Percentiles rank a stretch among this genome's conserved stretches.
Conservation (phyloP, 2,888 invertebrate genomes). For the Lissonota sp. region DNA sequence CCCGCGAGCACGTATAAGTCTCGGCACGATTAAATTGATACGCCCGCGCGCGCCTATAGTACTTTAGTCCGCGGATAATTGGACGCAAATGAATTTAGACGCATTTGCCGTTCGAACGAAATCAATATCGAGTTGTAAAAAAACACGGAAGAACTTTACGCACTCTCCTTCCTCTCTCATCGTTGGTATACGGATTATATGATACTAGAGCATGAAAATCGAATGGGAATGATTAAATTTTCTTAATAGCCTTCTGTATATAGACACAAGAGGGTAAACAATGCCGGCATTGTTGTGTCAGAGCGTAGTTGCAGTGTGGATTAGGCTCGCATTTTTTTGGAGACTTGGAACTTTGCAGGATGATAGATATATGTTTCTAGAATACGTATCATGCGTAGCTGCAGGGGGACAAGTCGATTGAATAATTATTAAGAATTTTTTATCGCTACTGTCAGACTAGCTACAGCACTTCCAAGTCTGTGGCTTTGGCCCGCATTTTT, state of each 20-base stretch:
- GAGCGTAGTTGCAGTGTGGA: neutral
- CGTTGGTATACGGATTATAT: no score
- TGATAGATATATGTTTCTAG: no score
- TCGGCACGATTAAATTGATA: conserved; percentile 37
- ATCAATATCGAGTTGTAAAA: neutral
- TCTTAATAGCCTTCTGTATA: conserved; percentile 39
- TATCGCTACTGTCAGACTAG: no score
- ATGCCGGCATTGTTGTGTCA: conserved; percentile 47
- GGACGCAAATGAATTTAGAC: conserved; percentile 53
- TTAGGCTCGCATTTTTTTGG: no score
- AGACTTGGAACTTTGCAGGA: no score
- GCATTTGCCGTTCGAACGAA: neutral
- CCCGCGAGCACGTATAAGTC: conserved; percentile 36
- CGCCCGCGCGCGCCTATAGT: conserved; percentile 48
- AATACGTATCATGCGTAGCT: no score
- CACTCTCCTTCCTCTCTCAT: conserved; percentile 3
- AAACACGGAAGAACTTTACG: conserved; percentile 47
- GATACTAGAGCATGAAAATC: conserved; percentile 15
- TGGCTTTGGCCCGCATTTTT: no score
- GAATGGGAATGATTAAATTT: conserved; percentile 52
- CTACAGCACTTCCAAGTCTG: no score
- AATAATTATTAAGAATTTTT: no score
- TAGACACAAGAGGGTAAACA: conserved; percentile 9
- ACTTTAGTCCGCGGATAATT: conserved; percentile 73
- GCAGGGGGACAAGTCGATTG: no score